Evolutionary conservation across 2,797 vertebrate species (phyloP).

Genomic region (Cyprinodon diabolis): DNA sequence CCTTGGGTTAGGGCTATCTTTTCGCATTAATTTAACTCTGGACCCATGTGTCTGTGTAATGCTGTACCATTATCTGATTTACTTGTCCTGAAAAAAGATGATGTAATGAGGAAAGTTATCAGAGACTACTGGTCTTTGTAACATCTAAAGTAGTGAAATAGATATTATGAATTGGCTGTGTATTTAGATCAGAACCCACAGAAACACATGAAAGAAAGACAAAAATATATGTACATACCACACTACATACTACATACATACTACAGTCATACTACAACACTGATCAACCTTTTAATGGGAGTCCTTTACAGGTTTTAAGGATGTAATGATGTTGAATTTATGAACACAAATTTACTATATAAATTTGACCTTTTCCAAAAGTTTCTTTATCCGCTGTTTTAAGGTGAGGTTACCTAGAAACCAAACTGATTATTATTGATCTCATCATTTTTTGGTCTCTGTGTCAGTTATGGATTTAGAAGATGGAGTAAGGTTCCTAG

Average conservation of each 20-base stretch:
- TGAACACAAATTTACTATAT: neutral
- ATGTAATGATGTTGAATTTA: neutral
- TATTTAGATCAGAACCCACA: neutral
- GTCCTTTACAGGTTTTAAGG: neutral
- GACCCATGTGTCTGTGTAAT: slow-evolving; percentile 18
- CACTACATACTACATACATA: neutral
- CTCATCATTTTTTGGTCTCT: neutral
- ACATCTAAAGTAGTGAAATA: neutral
- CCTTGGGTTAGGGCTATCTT: slow-evolving; percentile 40
- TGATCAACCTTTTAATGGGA: neutral
- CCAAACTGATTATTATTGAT: neutral
- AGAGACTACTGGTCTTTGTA: neutral
- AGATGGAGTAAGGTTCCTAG: neutral
- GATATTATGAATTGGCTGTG: neutral
- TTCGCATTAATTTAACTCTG: slow-evolving; percentile 34
- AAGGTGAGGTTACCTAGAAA: neutral
- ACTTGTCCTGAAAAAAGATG: slow-evolving; percentile 2
- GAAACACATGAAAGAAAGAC: neutral
- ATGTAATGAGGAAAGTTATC: neutral
- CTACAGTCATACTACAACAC: neutral
- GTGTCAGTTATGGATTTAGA: neutral
- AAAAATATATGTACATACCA: too few relatives aligned
- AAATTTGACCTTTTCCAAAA: neutral
- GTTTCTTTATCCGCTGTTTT: neutral
- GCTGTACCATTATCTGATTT: slow-evolving; percentile 4